Percentiles rank a stretch among this genome's conserved stretches.
Evolutionary conservation across 2,888 invertebrate species (phyloP).

Genomic region (Melanostoma mellinum): DNA sequence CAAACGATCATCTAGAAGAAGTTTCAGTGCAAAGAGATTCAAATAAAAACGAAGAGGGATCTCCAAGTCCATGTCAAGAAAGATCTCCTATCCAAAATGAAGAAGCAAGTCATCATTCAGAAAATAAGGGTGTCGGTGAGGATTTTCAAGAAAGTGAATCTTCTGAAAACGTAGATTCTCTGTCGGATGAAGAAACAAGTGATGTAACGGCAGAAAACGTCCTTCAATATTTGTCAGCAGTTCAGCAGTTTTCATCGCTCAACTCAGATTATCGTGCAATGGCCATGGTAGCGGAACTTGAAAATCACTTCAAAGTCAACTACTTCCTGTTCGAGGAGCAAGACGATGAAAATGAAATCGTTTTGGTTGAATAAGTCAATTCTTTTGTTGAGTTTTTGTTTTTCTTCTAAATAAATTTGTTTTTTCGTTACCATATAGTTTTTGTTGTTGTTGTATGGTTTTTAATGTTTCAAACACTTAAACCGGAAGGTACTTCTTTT

Average conservation of each 20-base stretch:
- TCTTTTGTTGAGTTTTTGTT: too few relatives aligned
- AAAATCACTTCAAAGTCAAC: conserved; percentile 78
- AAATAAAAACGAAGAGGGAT: background rate
- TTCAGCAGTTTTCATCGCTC: conserved; percentile 79
- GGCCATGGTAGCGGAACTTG: conserved; percentile 78
- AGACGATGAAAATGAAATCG: conserved; percentile 79
- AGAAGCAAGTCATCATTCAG: background rate
- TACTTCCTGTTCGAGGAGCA: conserved; percentile 25
- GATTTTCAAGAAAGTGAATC: conserved; percentile 75
- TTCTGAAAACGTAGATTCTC: conserved; percentile 73
- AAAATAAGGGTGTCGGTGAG: conserved; percentile 28
- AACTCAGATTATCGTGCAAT: conserved; percentile 78
- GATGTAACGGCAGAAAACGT: conserved; percentile 71
- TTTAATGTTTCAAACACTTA: too few relatives aligned
- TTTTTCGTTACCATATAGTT: too few relatives aligned
- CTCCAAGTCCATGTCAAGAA: background rate
- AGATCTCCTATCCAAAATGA: background rate
- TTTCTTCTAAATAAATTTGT: too few relatives aligned
- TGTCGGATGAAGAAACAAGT: conserved; percentile 47
- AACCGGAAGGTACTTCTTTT: too few relatives aligned
- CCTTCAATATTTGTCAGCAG: conserved; percentile 79
- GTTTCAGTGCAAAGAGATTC: background rate
- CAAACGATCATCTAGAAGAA: conserved; percentile 36
- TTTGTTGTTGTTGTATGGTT: too few relatives aligned
- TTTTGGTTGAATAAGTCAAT: conserved; percentile 77